phyloP scores from a whole-genome alignment of 2,113 vertebrate genomes.

The Nestor notabilis region DNA sequence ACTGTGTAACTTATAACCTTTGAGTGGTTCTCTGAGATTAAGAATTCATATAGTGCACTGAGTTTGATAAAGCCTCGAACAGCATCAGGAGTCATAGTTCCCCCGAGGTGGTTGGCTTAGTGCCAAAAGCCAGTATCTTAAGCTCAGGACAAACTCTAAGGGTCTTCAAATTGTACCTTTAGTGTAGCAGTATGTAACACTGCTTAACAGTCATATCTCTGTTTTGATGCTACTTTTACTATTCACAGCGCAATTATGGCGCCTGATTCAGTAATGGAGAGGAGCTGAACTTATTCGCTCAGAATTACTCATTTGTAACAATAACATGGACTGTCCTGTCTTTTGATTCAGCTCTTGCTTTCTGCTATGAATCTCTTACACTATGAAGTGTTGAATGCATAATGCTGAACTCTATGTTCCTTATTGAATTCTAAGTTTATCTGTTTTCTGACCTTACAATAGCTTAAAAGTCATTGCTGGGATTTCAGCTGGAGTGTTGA shows the following conservation, averaged over 20 bases:
- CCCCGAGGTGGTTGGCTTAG: not conserved
- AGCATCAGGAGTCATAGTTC: not conserved
- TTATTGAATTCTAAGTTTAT: not conserved
- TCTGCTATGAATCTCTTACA: not conserved
- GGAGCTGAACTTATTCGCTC: not conserved
- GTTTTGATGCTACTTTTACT: not conserved
- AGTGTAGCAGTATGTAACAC: not conserved
- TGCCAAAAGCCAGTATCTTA: not conserved
- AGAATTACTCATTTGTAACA: not conserved
- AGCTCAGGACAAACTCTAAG: not conserved
- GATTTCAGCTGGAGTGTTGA: not conserved
- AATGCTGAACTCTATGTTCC: not conserved
- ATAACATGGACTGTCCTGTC: not conserved
- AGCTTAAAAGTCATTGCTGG: not conserved
- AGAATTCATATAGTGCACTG: not conserved
- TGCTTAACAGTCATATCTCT: not conserved
- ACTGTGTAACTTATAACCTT: not conserved
- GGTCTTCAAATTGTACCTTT: not conserved
- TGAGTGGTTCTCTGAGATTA: not conserved
- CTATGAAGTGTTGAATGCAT: not conserved
- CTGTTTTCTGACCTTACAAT: not conserved
- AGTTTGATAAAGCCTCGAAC: not conserved
- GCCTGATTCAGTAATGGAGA: not conserved
- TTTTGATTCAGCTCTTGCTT: not conserved
- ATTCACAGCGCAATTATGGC: not conserved